A percentile compares a stretch with the other conserved stretches of the same genome.
Evolutionary conservation across 2,888 invertebrate species (phyloP).

Genomic region (Tetheella fluctuosa): DNA sequence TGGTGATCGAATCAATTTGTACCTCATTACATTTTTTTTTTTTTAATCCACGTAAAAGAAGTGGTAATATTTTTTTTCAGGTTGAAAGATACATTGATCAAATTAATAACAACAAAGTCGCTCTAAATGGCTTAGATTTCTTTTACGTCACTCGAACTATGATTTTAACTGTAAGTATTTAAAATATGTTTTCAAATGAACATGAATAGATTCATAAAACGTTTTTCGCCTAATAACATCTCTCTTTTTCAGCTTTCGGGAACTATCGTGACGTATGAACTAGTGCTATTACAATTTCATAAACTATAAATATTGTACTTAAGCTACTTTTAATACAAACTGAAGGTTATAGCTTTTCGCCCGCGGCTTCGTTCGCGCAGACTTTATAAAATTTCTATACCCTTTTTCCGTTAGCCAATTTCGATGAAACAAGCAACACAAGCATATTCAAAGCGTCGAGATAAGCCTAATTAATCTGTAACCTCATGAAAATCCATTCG

Average conservation of each 20-base stretch:
- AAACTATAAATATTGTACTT: conserved; percentile 25
- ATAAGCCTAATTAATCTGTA: too few species aligned
- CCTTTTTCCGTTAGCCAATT: too few species aligned
- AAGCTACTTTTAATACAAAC: too few species aligned
- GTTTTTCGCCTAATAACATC: not conserved
- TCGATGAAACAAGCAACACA: too few species aligned
- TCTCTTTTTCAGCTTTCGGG: conserved; percentile 79
- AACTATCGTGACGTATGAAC: conserved; percentile 85
- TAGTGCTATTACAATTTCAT: conserved; percentile 78
- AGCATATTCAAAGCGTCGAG: too few species aligned
- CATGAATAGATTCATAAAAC: too few species aligned
- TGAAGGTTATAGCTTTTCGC: too few species aligned
- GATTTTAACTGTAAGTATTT: conserved; percentile 78
- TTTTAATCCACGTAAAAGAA: too few species aligned
- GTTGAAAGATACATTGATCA: conserved; percentile 85
- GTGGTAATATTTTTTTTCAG: conserved; percentile 50
- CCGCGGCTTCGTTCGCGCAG: too few species aligned
- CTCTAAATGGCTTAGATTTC: conserved; percentile 85
- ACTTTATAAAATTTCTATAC: too few species aligned
- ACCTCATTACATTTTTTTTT: conserved; percentile 3
- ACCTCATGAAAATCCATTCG: too few species aligned
- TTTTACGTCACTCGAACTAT: conserved; percentile 84
- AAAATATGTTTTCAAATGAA: not conserved
- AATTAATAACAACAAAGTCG: conserved; percentile 84
- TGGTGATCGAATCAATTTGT: too few species aligned